Evolutionary conservation across 2,888 invertebrate genomes (phyloP), one percentile per base, ranked within the genome.

Genomic region (Phymatocera aterrima): DNA sequence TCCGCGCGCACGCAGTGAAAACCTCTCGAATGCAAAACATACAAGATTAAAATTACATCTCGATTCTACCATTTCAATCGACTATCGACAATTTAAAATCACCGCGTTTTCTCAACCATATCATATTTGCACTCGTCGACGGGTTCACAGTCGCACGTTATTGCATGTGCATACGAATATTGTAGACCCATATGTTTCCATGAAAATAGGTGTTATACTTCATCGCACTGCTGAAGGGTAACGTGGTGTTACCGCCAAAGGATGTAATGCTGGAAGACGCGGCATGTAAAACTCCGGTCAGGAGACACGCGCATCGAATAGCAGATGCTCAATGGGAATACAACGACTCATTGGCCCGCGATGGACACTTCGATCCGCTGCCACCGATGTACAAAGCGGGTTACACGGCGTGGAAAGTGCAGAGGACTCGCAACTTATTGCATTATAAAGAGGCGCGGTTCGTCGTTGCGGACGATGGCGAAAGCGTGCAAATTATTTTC

Each of bases 211-310:
- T 93, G 0, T 91, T 92, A 79, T 95, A 94, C 85, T 93, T 93
- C 83, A 91, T 95, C 61, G 92, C 93, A 1, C 86, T 92, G 21
- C 91, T 95, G 4, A 92, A 93, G 24, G 94, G 93, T 0, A 91
- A 91, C 37, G 91, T 93, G 83, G 83, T 88, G 54, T 88, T 96
- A 43, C 96, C 96, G 0, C 86, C 92, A 0, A 92, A 91, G 79
- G 93, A 93, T 8, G 91, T 92, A 72, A 96, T 97, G 96, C 85
- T 94, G 80, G 90, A 88, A 79, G 92, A 92, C 48, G 92, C 93
- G 4, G 91, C 92, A 43, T 88, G 91, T 28, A 95, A 95, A 48
- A 91, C 80, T 5, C 48, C 54, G 0, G 83, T 87, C 1, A 84
- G 83, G 1, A 89, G 91, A 61, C 87, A 92, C 82, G 91, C 91